Evolutionary conservation across 2,888 invertebrate species (phyloP).

Genomic region (Drosophila algonquin): DNA sequence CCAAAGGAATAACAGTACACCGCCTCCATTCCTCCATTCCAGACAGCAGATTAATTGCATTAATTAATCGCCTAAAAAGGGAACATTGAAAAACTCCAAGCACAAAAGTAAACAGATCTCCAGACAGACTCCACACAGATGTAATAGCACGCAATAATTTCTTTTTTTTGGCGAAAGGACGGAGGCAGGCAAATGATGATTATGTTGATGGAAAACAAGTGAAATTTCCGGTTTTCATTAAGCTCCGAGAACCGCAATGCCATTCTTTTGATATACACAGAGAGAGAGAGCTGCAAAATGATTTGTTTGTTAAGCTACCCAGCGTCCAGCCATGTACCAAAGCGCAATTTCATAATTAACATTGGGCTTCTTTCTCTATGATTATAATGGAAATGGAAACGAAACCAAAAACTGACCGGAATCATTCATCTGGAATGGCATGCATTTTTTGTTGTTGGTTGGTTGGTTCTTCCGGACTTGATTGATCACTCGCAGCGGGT

Average conservation of each 20-base stretch:
- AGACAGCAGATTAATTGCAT: conserved; percentile 83
- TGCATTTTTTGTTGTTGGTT: conserved; percentile 49
- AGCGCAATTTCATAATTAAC: conserved; percentile 70
- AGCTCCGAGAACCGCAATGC: conserved; percentile 57
- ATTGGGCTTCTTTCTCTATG: conserved; percentile 48
- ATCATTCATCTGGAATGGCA: conserved; percentile 59
- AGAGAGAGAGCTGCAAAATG: conserved; percentile 47
- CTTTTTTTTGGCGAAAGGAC: conserved; percentile 10
- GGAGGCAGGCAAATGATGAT: conserved; percentile 35
- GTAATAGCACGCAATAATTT: conserved; percentile 58
- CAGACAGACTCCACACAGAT: conserved; percentile 35
- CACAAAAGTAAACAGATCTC: conserved; percentile 61
- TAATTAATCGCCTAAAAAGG: conserved; percentile 82
- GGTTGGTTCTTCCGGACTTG: conserved; percentile 74
- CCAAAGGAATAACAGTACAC: conserved; percentile 9
- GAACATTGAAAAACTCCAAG: conserved; percentile 57
- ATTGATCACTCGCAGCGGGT: conserved; percentile 84
- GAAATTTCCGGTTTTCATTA: conserved; percentile 83
- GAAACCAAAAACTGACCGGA: conserved; percentile 32
- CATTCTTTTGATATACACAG: conserved; percentile 37
- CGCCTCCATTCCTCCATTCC: conserved; percentile 18
- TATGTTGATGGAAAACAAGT: conserved; percentile 63
- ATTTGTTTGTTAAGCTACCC: conserved; percentile 61
- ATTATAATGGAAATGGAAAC: conserved; percentile 51
- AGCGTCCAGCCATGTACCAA: conserved; percentile 34